Evolutionary conservation across 2,797 vertebrate genomes (phyloP).

Genomic region (Oreochromis grahami): DNA sequence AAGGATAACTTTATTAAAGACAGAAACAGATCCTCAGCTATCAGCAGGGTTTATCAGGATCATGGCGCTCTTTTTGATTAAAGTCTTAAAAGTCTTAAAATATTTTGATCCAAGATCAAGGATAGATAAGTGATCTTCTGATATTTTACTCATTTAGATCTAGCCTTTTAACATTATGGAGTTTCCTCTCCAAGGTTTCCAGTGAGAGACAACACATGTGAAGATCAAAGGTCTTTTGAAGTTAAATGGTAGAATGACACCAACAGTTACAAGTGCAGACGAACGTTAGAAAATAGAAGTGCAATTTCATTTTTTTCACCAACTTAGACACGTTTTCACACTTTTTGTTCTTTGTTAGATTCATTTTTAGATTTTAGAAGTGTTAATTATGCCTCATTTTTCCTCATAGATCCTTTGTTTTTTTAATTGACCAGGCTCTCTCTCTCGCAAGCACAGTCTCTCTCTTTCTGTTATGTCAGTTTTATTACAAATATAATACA

Average conservation of each 20-base stretch:
- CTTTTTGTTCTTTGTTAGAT: background rate
- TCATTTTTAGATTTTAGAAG: background rate
- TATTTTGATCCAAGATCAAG: slow-evolving; percentile 18
- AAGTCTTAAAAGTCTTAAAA: background rate
- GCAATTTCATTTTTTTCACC: background rate
- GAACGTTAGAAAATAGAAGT: background rate
- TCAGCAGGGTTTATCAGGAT: slow-evolving; percentile 37
- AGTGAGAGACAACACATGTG: background rate
- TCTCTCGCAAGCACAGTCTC: background rate
- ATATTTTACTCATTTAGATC: background rate
- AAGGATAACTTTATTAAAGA: slow-evolving; percentile 5
- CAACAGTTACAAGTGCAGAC: background rate
- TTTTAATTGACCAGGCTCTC: background rate
- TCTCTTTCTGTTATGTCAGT: background rate
- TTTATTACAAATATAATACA: background rate
- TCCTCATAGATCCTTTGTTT: background rate
- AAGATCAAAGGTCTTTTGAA: slow-evolving; percentile 18
- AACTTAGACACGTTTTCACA: background rate
- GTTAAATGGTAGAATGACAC: background rate
- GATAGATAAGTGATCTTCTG: background rate
- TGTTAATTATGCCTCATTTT: accelerated
- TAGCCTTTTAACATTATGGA: background rate
- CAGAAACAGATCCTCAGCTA: slow-evolving; percentile 16
- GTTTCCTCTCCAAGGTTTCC: background rate
- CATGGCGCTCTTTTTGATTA: background rate